phyloP scores from a whole-genome alignment of 2,888 invertebrate genomes.

The Rhyacophila evoluta region DNA sequence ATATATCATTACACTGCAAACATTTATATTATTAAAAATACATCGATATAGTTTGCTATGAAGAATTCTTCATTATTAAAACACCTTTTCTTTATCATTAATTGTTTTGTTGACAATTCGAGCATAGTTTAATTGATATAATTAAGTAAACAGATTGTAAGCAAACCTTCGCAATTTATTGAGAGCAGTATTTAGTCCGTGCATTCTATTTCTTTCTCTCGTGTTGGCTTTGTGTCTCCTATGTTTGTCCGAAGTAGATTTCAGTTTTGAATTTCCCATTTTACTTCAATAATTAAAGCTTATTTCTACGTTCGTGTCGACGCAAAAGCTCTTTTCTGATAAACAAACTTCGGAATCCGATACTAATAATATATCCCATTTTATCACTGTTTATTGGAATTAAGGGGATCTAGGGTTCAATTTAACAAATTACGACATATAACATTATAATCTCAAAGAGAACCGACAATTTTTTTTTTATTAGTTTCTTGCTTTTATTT shows the following conservation, averaged over 20 bases:
- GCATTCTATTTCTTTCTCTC: slow-evolving; percentile 56
- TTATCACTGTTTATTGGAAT: slow-evolving; percentile 24
- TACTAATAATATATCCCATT: background rate
- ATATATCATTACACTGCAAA: no score
- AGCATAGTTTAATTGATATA: background rate
- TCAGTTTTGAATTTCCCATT: background rate
- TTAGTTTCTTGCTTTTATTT: no score
- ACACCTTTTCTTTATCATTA: no score
- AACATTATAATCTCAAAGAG: no score
- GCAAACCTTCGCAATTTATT: slow-evolving; percentile 53
- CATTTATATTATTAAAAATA: no score
- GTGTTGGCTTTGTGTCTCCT: slow-evolving; percentile 55
- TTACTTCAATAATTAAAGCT: background rate
- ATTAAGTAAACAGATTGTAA: background rate
- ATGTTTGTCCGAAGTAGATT: background rate
- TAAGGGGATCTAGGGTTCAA: slow-evolving; percentile 23
- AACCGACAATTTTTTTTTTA: no score
- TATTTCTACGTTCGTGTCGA: background rate
- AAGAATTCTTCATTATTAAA: no score
- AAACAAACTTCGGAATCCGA: background rate
- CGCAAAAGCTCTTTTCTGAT: background rate
- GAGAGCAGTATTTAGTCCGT: slow-evolving; percentile 56
- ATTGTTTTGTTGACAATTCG: no score
- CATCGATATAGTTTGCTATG: no score
- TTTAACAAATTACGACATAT: background rate